Percentiles rank a stretch among this genome's conserved stretches.
Evolutionary conservation across 2,113 vertebrate genomes (phyloP).

Genomic region (Takifugu bimaculatus): DNA sequence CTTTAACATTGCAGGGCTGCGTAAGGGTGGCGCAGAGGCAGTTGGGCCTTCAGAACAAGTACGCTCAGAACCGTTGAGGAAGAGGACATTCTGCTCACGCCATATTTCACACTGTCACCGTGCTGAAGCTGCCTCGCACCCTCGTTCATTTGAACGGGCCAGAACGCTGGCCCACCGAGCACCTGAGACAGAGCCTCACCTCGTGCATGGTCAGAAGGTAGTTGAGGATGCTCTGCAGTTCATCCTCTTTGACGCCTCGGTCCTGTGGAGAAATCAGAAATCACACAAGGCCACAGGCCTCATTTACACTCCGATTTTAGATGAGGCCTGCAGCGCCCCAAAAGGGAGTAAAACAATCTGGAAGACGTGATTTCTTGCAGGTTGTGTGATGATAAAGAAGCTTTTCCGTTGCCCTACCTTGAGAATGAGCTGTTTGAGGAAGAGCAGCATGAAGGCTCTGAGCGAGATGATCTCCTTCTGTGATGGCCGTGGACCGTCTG

Average conservation of each 20-base stretch:
- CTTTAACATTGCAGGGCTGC: constrained; percentile 3
- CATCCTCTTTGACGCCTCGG: constrained; percentile 97
- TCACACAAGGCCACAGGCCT: constrained; percentile 17
- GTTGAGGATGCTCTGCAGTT: constrained; percentile 97
- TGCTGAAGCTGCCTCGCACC: constrained; percentile 54
- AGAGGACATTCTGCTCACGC: constrained; percentile 57
- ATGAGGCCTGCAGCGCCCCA: constrained; percentile 12
- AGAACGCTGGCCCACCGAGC: constrained; percentile 51
- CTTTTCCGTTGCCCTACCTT: constrained; percentile 77
- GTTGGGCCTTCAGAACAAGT: constrained; percentile 46
- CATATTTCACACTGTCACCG: constrained; percentile 57
- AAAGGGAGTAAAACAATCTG: constrained; percentile 16
- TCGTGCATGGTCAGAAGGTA: constrained; percentile 98
- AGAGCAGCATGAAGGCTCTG: constrained; percentile 97
- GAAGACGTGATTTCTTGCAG: constrained; percentile 28
- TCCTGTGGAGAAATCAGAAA: constrained; percentile 73
- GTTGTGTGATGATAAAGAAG: constrained; percentile 18
- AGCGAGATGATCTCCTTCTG: constrained; percentile 98
- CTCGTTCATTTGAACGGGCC: constrained; percentile 55
- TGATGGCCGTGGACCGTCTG: constrained; percentile 93
- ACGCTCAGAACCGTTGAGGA: constrained; percentile 55
- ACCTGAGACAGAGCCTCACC: constrained; percentile 71
- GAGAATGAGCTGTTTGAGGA: constrained; percentile 97
- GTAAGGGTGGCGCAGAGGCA: constrained; percentile 27
- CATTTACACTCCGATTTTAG: constrained; percentile 22